Base-by-base conservation (phyloP, 2,888 invertebrate species). In the Drosophila villosipedis region DNA sequence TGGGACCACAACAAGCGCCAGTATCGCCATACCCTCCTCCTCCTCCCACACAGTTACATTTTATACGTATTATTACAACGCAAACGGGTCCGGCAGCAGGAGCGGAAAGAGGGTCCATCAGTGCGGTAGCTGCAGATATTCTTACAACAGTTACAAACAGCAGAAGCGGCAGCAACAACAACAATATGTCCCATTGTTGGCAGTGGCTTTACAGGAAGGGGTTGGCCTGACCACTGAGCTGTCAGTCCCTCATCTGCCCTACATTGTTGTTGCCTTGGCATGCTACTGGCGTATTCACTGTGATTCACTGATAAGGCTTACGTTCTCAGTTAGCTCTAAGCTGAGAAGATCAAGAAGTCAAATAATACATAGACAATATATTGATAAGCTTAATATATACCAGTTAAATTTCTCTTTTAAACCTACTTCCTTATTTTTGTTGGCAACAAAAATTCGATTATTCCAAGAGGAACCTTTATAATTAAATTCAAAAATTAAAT, bases 1-100 rank as follows among this genome's bases (percentile, higher is more conserved):
- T 89, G 91, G 91, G 91, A 91, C 86, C 87, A 88, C 89, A 91
- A 82, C 82, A 76, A 81, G 74, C 80, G 65, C 41, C 78, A 64
- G 68, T 68, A 54, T 55, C 53, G 28, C 63, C 68, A 39, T 71
- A 59, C 35, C 33, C 66, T 58, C 59, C 68, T 64, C 59, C 50
- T 58, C 59, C 50, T 58, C 65, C 74, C 65, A 80, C 55, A 70
- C 52, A 73, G 87, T 75, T 74, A 84, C 87, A 87, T 90, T 91
- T 90, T 91, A 87, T 89, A 85, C 82, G 77, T 73, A 80, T 91
- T 85, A 85, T 90, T 89, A 83, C 91, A 75, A 63, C 61, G 57
- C 41, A 43, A 68, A 54, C 43, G 50, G 33, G 55, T 35, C 50
- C 31, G 43, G 52, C 52, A 63, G 58, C 47, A 33, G 69, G 1